Percentiles rank a stretch among this genome's conserved stretches.
Evolutionary conservation across 2,888 invertebrate species (phyloP).

Genomic region (Lissonota sp.): DNA sequence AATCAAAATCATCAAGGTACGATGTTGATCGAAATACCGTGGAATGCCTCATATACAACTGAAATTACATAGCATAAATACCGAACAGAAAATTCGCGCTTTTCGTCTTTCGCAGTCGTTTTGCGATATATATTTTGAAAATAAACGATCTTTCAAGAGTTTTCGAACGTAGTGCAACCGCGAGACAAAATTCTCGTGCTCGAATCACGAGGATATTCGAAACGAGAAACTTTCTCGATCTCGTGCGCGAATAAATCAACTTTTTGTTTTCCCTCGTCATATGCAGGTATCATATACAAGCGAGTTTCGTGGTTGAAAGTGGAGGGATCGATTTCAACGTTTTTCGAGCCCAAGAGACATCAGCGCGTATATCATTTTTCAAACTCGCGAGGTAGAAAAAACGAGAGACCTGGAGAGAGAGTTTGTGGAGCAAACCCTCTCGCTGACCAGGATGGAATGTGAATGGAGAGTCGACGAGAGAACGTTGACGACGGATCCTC

Average conservation of each 20-base stretch:
- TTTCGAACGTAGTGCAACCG: too few relatives aligned
- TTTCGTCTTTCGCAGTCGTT: too few relatives aligned
- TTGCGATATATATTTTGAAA: too few relatives aligned
- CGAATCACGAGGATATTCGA: too few relatives aligned
- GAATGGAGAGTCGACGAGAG: slow-evolving; percentile 40
- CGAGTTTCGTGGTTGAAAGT: slow-evolving; percentile 17
- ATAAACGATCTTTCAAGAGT: too few relatives aligned
- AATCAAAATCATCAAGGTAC: too few relatives aligned
- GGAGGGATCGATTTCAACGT: slow-evolving; percentile 37
- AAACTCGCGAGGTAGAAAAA: slow-evolving; percentile 7
- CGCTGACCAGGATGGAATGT: slow-evolving; percentile 50
- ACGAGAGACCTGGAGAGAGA: too few relatives aligned
- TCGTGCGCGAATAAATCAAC: slow-evolving; percentile 53
- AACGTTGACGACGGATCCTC: slow-evolving; percentile 37
- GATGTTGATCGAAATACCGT: too few relatives aligned
- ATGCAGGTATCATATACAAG: slow-evolving; percentile 25
- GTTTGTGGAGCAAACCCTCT: background rate
- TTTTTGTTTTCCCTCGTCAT: slow-evolving; percentile 3
- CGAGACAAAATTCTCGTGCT: too few relatives aligned
- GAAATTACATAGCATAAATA: too few relatives aligned
- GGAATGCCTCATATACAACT: too few relatives aligned
- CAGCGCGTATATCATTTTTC: slow-evolving; percentile 58
- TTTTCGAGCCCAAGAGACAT: slow-evolving; percentile 33
- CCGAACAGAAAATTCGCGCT: too few relatives aligned
- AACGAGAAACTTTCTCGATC: slow-evolving; percentile 43